Conservation (phyloP, 2,797 vertebrate species). For the Rhadinocentrus ornatus region DNA sequence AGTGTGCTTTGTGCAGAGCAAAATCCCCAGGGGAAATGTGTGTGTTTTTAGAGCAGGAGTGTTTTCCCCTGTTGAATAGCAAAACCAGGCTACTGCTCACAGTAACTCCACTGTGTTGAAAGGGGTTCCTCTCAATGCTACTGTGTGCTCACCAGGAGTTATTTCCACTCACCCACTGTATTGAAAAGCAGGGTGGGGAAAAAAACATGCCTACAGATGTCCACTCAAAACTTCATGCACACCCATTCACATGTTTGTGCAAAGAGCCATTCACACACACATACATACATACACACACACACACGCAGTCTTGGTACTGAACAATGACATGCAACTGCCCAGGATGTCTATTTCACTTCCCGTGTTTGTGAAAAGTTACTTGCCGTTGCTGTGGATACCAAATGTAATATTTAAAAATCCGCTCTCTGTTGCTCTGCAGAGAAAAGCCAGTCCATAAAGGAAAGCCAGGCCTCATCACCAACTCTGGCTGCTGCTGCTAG, state of each 20-base stretch:
- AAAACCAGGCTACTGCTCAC: conserved; percentile 67
- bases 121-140: conserved; percentile 67
- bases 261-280: conserved; percentile 23
- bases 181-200: conserved; percentile 55
- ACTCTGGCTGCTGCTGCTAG: conserved; percentile 80
- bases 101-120: conserved; percentile 72
- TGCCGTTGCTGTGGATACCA: conserved; percentile 76
- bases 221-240: conserved; percentile 40
- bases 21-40: conserved; percentile 53
- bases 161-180: conserved; percentile 66
- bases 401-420: conserved; percentile 69
- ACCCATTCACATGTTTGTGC: conserved; percentile 45
- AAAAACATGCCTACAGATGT: conserved; percentile 57
- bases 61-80: conserved; percentile 67
- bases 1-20: conserved; percentile 56
- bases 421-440: conserved; percentile 72
- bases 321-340: conserved; percentile 73
- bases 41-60: conserved; percentile 68
- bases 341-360: conserved; percentile 80
- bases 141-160: conserved; percentile 73
- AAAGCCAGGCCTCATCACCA: conserved; percentile 77
- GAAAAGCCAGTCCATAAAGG: conserved; percentile 83
- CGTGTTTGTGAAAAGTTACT: conserved; percentile 77
- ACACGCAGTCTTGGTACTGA: conserved; percentile 47
- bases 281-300: conserved; percentile 14